Evolutionary conservation across 1,140 invertebrate species (phyloP).

Genomic region (Euschistus heros): DNA sequence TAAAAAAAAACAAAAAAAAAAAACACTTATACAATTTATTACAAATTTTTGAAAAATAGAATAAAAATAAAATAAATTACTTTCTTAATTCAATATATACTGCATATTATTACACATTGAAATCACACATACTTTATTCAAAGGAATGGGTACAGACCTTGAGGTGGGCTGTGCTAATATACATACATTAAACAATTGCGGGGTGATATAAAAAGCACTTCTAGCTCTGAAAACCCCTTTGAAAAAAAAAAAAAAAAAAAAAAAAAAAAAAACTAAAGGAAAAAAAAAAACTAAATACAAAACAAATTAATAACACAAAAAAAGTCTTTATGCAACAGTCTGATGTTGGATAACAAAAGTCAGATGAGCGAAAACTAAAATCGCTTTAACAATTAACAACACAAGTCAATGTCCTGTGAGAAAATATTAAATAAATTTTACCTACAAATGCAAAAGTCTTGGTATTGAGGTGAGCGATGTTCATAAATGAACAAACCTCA

Average conservation of each 20-base stretch:
- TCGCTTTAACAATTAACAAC: conserved; percentile 17
- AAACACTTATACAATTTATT: conserved; percentile 11
- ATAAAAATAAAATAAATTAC: conserved; percentile 22
- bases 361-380: conserved; percentile 13
- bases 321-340: conserved; percentile 25
- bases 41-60: conserved; percentile 18
- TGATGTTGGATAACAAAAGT: conserved; percentile 20
- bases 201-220: background rate
- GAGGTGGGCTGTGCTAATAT: conserved; percentile 4
- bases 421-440: conserved; percentile 17
- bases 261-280: background rate
- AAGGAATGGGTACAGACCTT: conserved; percentile 13
- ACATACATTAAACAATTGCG: conserved; percentile 7
- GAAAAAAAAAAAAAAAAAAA: background rate
- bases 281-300: conserved; percentile 15
- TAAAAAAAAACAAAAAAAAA: conserved; percentile 20
- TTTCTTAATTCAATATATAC: conserved; percentile 19
- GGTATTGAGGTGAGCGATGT: conserved; percentile 2
- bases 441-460: conserved; percentile 18
- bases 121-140: conserved; percentile 8
- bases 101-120: conserved; percentile 15
- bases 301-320: conserved; percentile 22
- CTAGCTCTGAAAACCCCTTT: background rate
- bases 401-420: background rate
- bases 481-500: conserved; percentile 3